These are phyloP conservation scores for Cheirogaleus major DNA, from an alignment of 2,797 vertebrate species.

Conservation along the genomic window DNA sequence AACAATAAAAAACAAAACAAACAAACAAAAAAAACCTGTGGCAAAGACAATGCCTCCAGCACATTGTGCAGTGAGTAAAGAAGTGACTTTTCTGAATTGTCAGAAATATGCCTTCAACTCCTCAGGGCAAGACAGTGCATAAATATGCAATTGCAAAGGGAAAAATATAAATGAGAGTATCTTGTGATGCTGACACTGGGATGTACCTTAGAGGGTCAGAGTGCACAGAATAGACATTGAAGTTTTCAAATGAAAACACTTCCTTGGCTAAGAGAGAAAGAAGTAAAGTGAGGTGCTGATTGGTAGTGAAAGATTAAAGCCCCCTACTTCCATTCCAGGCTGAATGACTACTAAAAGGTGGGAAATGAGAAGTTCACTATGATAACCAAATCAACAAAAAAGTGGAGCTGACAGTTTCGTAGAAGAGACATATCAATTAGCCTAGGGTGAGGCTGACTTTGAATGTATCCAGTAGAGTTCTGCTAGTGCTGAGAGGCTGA, in stretches of 20 bases:
- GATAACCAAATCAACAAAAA: background rate
- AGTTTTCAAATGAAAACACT: background rate
- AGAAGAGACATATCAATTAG: background rate
- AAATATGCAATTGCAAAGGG: background rate
- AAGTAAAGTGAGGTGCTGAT: background rate
- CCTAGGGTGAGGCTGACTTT: background rate
- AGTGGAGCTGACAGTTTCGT: background rate
- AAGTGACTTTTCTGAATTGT: constrained; percentile 11
- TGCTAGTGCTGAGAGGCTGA: background rate
- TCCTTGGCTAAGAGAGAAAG: background rate
- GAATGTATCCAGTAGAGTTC: background rate
- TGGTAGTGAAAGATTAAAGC: background rate
- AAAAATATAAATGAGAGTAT: background rate
- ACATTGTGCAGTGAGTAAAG: background rate
- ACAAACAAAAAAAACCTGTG: background rate
- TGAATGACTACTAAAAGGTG: background rate
- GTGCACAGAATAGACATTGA: background rate
- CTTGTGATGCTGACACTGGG: background rate
- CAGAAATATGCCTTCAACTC: background rate
- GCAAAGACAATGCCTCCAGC: background rate
- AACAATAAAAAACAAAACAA: background rate
- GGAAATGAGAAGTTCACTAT: background rate
- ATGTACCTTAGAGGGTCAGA: background rate
- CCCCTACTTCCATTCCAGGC: background rate
- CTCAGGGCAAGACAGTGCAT: background rate